Percentiles rank a stretch among this genome's conserved stretches.
phyloP scores from a whole-genome alignment of 2,113 vertebrate genomes.

The Hepsetus odoe region DNA sequence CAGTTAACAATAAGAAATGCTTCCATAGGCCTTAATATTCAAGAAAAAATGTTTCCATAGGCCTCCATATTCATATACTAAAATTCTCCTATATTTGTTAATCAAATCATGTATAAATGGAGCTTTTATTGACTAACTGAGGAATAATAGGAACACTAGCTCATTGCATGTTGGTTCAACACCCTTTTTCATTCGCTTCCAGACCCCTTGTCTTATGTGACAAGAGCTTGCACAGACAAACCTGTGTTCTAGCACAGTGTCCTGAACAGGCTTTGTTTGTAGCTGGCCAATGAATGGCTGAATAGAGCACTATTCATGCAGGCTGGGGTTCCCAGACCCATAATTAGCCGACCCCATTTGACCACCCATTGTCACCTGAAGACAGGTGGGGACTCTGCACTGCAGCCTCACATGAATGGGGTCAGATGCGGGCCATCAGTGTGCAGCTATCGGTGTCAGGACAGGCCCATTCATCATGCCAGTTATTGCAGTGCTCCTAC shows the following conservation, averaged over 20 bases:
- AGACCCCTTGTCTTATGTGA: not conserved
- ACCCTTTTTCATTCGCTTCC: not conserved
- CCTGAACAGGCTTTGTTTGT: slow-evolving; percentile 6
- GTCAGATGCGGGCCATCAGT: slow-evolving; percentile 76
- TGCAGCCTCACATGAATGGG: slow-evolving; percentile 80
- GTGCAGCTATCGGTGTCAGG: slow-evolving; percentile 72
- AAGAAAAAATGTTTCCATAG: no score
- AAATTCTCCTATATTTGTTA: no score
- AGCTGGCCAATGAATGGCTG: not conserved
- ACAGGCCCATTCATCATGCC: slow-evolving; percentile 76
- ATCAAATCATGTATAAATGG: no score
- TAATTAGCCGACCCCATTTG: slow-evolving; percentile 75
- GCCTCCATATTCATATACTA: no score
- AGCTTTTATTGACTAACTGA: no score
- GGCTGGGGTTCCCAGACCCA: slow-evolving; percentile 67
- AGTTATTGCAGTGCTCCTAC: slow-evolving; percentile 72
- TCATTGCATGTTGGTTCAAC: not conserved
- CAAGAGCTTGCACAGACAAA: not conserved
- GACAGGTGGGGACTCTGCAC: slow-evolving; percentile 79
- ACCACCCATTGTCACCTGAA: slow-evolving; percentile 77
- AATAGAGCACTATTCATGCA: not conserved
- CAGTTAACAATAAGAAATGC: no score
- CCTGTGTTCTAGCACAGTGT: not conserved
- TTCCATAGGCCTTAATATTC: no score
- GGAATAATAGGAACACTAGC: no score